phyloP scores from a whole-genome alignment of 2,113 vertebrate genomes.

The Alouatta palliata region DNA sequence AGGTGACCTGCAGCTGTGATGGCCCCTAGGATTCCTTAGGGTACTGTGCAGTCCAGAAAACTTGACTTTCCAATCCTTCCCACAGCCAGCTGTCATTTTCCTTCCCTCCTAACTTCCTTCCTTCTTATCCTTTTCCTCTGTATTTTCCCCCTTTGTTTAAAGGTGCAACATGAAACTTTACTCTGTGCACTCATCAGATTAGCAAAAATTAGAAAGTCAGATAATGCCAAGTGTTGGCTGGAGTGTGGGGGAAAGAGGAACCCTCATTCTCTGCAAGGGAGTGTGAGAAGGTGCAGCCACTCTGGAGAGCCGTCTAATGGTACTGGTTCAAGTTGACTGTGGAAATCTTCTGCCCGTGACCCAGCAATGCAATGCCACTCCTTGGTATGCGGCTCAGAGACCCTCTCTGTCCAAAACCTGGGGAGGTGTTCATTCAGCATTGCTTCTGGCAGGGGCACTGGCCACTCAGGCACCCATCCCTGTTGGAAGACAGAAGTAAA shows the following conservation, averaged over 20 bases:
- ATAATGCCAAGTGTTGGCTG: background rate
- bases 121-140: background rate
- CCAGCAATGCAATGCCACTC: no score
- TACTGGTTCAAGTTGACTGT: background rate
- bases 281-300: background rate
- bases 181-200: no score
- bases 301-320: background rate
- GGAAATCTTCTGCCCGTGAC: no score
- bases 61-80: background rate
- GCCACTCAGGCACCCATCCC: background rate
- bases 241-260: background rate
- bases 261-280: background rate
- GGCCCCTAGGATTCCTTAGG: background rate
- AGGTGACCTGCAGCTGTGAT: background rate
- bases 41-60: background rate
- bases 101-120: background rate
- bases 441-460: background rate
- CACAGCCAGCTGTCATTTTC: background rate
- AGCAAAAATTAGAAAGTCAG: background rate
- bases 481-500: no score
- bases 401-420: no score
- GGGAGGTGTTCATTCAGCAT: background rate
- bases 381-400: rapidly evolving
- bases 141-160: background rate
- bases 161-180: background rate